Base-by-base conservation (phyloP, 2,888 invertebrate genomes). In the Cataglyphis cursor region DNA sequence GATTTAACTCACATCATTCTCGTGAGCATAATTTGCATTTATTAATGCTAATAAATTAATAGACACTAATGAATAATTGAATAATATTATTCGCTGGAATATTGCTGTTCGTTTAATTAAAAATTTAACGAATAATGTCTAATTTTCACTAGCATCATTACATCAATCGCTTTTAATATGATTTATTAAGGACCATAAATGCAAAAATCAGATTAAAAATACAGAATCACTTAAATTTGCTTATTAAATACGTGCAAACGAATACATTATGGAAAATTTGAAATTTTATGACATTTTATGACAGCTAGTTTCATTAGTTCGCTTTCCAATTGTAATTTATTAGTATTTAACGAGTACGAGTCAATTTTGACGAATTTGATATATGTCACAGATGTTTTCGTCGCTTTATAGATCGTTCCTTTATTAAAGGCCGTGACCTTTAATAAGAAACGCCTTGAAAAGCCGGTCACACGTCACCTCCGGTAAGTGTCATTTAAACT, bases 291-390 rank as follows among this genome's bases (percentile, higher is more conserved):
- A 74, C 44, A 62, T n/a, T 48, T 31, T n/a, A 62, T 48, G 35
- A 74, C 44, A 48, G 74, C 44, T 31, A 8, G 44, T 8, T 4
- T 74, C 74, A 48, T 62, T 35, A 62, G 21, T 62, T 61, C 35
- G 21, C 48, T 62, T 74, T 48, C 21, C 21, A 35, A 48, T 74
- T 15, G 21, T 62, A 31, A 74, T 38, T 74, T 31, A 44, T 31
- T 31, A 62, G 2, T 62, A 62, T 61, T 74, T 48, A 51, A 74
- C 21, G 8, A 28, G 18, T 28, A 41, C 38, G 1, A 61, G 83
- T 86, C 74, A 74, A 86, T 86, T 85, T 83, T 75, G 85, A 88
- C 81, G 73, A 82, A 85, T 83, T 72, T 75, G 78, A 75, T 65
- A 76, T 72, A 54, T 75, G 81, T 81, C 73, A 35, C 6, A 72